Evolutionary conservation across 2,888 invertebrate species (phyloP).

Genomic region (Punctoribates punctum): DNA sequence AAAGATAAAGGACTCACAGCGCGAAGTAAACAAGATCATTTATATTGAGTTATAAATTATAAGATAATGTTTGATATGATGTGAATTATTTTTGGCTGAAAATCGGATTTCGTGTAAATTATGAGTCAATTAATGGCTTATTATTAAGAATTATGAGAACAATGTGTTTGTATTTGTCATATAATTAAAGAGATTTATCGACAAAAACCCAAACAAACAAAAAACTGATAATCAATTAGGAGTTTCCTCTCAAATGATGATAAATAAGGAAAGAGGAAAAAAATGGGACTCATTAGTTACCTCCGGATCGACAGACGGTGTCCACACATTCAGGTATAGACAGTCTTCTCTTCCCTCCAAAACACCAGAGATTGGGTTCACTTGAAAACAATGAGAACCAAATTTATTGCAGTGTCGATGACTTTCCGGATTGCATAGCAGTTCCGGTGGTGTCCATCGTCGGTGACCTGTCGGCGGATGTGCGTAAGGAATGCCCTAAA

Average conservation of each 20-base stretch:
- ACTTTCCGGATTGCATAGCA: constrained; percentile 44
- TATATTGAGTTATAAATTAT: not conserved
- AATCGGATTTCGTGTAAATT: constrained; percentile 7
- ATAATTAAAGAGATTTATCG: constrained; percentile 27
- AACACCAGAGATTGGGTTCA: constrained; percentile 46
- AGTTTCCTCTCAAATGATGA: not conserved
- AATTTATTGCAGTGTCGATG: constrained; percentile 46
- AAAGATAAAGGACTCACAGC: no score
- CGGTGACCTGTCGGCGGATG: constrained; percentile 45
- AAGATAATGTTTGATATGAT: not conserved
- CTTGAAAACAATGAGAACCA: constrained; percentile 46
- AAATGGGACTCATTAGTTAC: not conserved
- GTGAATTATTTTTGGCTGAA: not conserved
- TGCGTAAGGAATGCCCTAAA: constrained; percentile 47
- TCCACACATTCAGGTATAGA: constrained; percentile 51
- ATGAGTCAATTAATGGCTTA: constrained; percentile 5
- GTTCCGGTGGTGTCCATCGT: constrained; percentile 46
- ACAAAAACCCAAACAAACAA: constrained; percentile 15
- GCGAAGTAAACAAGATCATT: no score
- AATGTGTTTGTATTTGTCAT: constrained; percentile 26
- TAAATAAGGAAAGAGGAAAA: not conserved
- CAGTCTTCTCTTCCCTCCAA: constrained; percentile 51
- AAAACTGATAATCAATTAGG: constrained; percentile 23
- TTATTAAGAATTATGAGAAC: constrained; percentile 5
- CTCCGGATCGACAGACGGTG: constrained; percentile 49